Percentiles rank a stretch among this genome's conserved stretches.
phyloP scores from a whole-genome alignment of 1,140 invertebrate species.

The Ceratosolen solmsi region DNA sequence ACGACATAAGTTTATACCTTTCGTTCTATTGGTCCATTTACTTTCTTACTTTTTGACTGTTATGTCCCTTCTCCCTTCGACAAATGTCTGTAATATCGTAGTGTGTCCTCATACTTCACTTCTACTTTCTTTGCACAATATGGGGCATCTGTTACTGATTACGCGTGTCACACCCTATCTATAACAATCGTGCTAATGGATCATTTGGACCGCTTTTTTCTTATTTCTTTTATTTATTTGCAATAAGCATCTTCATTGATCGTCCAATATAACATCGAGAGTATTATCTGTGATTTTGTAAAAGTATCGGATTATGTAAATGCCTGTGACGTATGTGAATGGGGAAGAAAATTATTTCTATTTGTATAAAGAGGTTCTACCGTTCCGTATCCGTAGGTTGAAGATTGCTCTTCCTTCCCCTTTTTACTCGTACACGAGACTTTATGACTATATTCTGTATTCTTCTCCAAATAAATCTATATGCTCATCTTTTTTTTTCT shows the following conservation, averaged over 20 bases:
- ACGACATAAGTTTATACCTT: background rate
- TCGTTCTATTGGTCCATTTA: background rate
- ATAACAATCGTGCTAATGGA: background rate
- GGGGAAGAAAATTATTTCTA: background rate
- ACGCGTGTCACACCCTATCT: background rate
- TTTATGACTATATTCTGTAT: no score
- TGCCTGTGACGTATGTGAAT: background rate
- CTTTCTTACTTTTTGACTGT: background rate
- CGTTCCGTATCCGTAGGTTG: no score
- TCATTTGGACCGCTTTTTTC: background rate
- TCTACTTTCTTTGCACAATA: background rate
- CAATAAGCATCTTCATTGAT: background rate
- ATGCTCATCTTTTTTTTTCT: no score
- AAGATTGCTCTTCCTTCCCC: no score
- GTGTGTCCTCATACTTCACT: background rate
- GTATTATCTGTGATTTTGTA: background rate
- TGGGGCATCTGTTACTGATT: background rate
- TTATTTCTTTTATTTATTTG: background rate
- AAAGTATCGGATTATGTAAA: conserved; percentile 5
- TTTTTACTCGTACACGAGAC: no score
- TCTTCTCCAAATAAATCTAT: no score
- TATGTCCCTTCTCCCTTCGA: no score
- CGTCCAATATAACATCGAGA: background rate
- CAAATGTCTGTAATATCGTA: no score
- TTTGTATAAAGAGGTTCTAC: background rate